Evolutionary conservation across 1,140 invertebrate species (phyloP), one percentile per base, ranked within the genome.

Genomic region (Plodia interpunctella): DNA sequence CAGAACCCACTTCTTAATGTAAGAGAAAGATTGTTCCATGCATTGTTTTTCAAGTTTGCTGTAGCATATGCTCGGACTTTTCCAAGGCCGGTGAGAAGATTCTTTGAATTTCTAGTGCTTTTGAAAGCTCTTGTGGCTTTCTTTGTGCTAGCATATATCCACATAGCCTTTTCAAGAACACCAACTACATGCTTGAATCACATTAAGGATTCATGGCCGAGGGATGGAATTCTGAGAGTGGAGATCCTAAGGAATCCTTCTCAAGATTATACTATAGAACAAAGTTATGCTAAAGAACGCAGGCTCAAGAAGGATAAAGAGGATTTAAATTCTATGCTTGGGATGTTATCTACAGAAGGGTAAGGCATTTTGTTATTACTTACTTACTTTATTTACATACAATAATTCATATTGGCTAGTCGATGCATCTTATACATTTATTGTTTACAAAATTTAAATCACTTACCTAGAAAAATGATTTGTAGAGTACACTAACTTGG

Each of bases 201-300:
- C 83, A 93, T 99, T 21, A 93, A 96, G 81, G 92, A 96, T 67
- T 93, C 94, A 17, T 99, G 98, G 98, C 98, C 98, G 1, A 91
- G 96, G 60, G 96, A 99, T 90, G 98, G 98, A 11, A 98, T 99
- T 66, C 90, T 99, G 2, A 87, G 97, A 72, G 97, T 99, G n/a
- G 98, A 99, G 91, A 98, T 99, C 73, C 91, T 98, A 52, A 91
- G 93, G 65, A 95, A 97, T 87, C 80, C 91, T n/a, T 91, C 90
- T 18, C 91, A 93, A 55, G 93, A 94, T 79, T 95, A 95, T 70
- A 94, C 92, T 69, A 92, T 96, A 75, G 93, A 95, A 82, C 94
- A 96, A 74, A 96, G 95, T 71, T 96, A 96, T 85, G 94, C 94
- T 8, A 95, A 95, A 74, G 95, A 96, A 72, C 92, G 93, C 62